These are phyloP conservation scores for Pediacus dermestoides DNA, from an alignment of 2,888 invertebrate species.

Conservation along the genomic window DNA sequence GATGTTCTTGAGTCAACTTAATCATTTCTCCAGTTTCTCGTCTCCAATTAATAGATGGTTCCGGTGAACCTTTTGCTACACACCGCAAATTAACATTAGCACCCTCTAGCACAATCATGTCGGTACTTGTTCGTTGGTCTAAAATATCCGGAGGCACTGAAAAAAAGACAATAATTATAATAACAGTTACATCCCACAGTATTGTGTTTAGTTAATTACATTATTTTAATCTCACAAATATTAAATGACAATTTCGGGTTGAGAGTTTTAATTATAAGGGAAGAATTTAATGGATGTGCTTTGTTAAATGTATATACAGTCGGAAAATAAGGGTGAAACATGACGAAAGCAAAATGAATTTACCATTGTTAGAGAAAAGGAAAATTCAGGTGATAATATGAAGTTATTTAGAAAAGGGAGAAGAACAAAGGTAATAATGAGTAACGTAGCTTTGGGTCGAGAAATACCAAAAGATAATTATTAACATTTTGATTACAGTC, in stretches of 20 bases:
- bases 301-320: constrained; percentile 1
- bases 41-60: constrained; percentile 83
- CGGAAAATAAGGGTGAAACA: constrained; percentile 2
- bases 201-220: too few species aligned
- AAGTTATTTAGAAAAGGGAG: constrained; percentile 1
- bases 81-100: constrained; percentile 82
- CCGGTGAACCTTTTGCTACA: constrained; percentile 82
- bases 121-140: constrained; percentile 81
- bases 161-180: constrained; percentile 30
- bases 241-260: background rate
- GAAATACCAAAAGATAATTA: too few species aligned
- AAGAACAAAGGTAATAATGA: background rate
- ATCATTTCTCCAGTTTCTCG: constrained; percentile 72
- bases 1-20: constrained; percentile 57
- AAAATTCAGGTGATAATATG: background rate
- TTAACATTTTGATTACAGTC: too few species aligned
- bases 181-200: too few species aligned
- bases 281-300: constrained; percentile 2
- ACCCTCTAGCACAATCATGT: constrained; percentile 81
- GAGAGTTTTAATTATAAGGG: constrained; percentile 7
- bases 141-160: constrained; percentile 82
- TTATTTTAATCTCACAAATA: too few species aligned
- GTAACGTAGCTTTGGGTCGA: too few species aligned
- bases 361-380: constrained; percentile 3
- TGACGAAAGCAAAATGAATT: constrained; percentile 7